Evolutionary conservation across 2,888 invertebrate genomes (phyloP).

Genomic region (Neuroscelio doddi): DNA sequence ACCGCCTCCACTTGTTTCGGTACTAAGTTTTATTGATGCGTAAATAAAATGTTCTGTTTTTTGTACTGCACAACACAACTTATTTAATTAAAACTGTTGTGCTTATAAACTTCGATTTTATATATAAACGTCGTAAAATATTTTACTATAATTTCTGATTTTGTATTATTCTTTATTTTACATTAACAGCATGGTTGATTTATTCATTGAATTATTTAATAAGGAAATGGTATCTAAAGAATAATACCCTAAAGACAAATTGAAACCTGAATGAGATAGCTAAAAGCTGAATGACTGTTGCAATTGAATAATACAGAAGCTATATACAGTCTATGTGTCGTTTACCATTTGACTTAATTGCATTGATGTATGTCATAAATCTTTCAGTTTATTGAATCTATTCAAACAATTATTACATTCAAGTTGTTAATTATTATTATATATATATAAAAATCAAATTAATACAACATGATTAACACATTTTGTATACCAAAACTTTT

Average conservation of each 20-base stretch:
- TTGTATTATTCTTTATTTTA: no score
- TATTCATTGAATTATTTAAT: no score
- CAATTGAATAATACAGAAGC: conserved; percentile 51
- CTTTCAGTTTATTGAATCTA: neutral
- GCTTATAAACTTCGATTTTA: neutral
- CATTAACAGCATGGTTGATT: no score
- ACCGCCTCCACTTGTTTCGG: conserved; percentile 21
- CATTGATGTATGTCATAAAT: neutral
- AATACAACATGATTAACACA: no score
- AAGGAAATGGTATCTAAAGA: conserved; percentile 54
- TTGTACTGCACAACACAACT: no score
- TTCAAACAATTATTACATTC: neutral
- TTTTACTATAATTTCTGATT: no score
- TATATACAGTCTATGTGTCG: neutral
- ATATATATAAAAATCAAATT: no score
- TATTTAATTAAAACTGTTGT: no score
- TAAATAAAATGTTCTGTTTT: conserved; percentile 13
- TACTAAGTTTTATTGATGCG: conserved; percentile 33
- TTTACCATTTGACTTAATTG: neutral
- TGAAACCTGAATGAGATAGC: conserved; percentile 57
- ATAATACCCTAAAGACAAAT: conserved; percentile 54
- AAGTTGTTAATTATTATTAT: no score
- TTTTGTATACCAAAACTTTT: no score
- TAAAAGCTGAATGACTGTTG: conserved; percentile 53
- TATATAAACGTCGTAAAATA: no score